Evolutionary conservation across 2,888 invertebrate species (phyloP).

Genomic region (Xylota segnis): DNA sequence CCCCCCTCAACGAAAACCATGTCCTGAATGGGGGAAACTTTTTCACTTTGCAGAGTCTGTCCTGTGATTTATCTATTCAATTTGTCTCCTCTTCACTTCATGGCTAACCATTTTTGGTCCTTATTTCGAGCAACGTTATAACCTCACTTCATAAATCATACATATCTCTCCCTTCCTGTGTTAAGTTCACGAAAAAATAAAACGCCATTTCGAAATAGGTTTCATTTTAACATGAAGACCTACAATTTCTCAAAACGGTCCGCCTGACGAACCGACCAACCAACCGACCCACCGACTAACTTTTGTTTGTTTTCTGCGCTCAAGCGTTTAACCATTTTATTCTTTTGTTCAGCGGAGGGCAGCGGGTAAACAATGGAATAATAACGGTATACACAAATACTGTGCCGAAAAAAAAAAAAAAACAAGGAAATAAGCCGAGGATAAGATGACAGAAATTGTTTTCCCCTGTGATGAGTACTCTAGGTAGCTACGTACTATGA

Average conservation of each 20-base stretch:
- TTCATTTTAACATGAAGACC: slow-evolving; percentile 34
- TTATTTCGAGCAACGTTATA: slow-evolving; percentile 49
- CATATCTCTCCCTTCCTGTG: background rate
- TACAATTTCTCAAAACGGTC: slow-evolving; percentile 35
- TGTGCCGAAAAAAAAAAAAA: slow-evolving; percentile 30
- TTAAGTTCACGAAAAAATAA: slow-evolving; percentile 16
- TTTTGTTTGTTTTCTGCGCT: slow-evolving; percentile 32
- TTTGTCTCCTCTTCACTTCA: slow-evolving; percentile 68
- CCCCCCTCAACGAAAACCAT: slow-evolving; percentile 22
- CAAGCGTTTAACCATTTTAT: slow-evolving; percentile 59
- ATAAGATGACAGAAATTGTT: slow-evolving; percentile 51
- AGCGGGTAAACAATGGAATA: slow-evolving; percentile 44
- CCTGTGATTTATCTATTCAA: slow-evolving; percentile 73
- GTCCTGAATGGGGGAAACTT: slow-evolving; percentile 55
- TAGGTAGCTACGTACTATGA: background rate
- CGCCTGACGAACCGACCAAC: slow-evolving; percentile 25
- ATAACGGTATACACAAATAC: slow-evolving; percentile 24
- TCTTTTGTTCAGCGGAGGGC: background rate
- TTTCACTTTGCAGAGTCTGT: slow-evolving; percentile 54
- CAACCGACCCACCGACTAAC: slow-evolving; percentile 33
- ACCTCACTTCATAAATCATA: slow-evolving; percentile 67
- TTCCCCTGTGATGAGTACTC: slow-evolving; percentile 20
- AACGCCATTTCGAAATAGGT: slow-evolving; percentile 45
- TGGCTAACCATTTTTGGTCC: slow-evolving; percentile 33
- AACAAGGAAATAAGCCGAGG: slow-evolving; percentile 38